Evolutionary conservation across 64 coral and sea anemone genomes (phyloP).

Genomic region (Pocillopora verrucosa): DNA sequence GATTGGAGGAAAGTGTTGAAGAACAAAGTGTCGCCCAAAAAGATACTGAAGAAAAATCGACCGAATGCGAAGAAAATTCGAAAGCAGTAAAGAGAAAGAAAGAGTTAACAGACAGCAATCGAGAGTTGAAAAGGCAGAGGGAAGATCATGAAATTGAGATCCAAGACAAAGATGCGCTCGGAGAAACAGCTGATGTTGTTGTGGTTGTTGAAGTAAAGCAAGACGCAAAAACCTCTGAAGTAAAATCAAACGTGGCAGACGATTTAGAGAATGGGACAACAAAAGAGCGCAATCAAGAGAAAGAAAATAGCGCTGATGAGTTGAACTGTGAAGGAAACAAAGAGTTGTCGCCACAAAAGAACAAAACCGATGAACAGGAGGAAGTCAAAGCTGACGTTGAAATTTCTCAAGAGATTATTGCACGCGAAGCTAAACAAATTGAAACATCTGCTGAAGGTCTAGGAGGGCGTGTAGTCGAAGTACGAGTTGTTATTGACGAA

Average conservation of each 20-base stretch:
- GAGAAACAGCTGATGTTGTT: neutral
- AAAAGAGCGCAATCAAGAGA: neutral
- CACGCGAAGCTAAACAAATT: neutral
- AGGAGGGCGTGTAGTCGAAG: neutral
- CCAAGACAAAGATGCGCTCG: neutral
- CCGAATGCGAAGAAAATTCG: neutral
- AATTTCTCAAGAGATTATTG: neutral
- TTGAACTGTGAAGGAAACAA: neutral
- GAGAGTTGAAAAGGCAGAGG: neutral
- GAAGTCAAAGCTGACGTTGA: neutral
- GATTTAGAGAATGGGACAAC: neutral
- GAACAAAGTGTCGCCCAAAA: neutral
- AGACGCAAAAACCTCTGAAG: neutral
- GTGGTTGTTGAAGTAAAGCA: neutral
- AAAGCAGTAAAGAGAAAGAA: constrained; percentile 28
- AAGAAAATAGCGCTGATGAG: neutral
- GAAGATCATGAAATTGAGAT: constrained; percentile 11
- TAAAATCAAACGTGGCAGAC: neutral
- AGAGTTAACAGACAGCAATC: neutral
- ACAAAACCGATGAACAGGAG: neutral
- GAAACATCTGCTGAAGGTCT: neutral
- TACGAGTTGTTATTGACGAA: neutral
- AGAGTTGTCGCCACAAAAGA: constrained; percentile 22
- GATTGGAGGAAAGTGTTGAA: neutral
- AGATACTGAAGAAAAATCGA: neutral